Conservation (phyloP, 2,797 vertebrate species). For the Morelia viridis region DNA sequence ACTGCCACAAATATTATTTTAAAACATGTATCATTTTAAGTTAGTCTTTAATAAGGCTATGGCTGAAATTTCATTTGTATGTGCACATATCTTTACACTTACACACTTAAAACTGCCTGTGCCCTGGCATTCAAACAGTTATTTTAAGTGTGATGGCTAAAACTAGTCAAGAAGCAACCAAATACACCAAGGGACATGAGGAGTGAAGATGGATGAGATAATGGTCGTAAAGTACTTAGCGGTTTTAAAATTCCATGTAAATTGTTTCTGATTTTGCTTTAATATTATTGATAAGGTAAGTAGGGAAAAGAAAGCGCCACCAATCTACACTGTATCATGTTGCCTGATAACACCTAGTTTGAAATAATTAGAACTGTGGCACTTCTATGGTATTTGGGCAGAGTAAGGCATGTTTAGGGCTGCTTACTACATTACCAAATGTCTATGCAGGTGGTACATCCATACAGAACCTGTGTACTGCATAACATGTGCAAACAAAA, state of each 20-base stretch:
- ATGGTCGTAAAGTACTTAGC: constrained; percentile 20
- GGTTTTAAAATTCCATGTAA: constrained; percentile 13
- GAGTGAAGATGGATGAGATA: constrained; percentile 13
- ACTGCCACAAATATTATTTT: neutral
- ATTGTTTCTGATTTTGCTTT: constrained; percentile 24
- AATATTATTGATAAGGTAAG: constrained; percentile 29
- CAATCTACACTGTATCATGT: neutral
- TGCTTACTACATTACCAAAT: neutral
- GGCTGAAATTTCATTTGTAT: neutral
- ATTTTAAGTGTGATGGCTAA: constrained; percentile 5
- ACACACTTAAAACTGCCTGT: constrained; percentile 1
- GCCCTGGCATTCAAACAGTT: neutral
- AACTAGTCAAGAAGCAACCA: constrained; percentile 27
- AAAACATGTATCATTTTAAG: neutral
- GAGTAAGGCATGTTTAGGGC: neutral
- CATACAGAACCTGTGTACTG: neutral
- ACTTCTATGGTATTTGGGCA: neutral
- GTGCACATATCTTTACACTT: neutral
- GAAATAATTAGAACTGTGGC: constrained; percentile 1
- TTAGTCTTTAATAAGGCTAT: neutral
- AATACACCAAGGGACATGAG: constrained; percentile 7
- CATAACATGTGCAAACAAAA: neutral
- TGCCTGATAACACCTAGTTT: constrained; percentile 1
- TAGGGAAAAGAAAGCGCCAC: constrained; percentile 3
- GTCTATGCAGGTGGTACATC: neutral